These are phyloP conservation scores for Xiphophorus maculatus DNA, from an alignment of 2,113 vertebrate genomes.

Conservation along the genomic window DNA sequence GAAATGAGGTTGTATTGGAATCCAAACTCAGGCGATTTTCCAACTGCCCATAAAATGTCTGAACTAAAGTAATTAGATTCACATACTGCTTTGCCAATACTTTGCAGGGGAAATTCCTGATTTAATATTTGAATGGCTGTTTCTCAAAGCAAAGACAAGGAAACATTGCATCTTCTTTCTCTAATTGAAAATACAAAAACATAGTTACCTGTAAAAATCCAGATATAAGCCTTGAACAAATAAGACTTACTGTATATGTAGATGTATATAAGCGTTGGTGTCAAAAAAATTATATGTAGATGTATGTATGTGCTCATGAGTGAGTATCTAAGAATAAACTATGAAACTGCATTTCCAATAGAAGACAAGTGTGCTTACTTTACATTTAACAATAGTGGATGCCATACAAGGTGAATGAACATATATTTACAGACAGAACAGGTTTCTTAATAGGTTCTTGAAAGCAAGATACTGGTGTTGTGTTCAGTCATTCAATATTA, in stretches of 20 bases:
- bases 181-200: not conserved
- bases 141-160: conserved; percentile 49
- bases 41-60: conserved; percentile 11
- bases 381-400: conserved; percentile 44
- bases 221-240: conserved; percentile 51
- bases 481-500: conserved; percentile 72
- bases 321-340: conserved; percentile 46
- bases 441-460: conserved; percentile 57
- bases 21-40: conserved; percentile 17
- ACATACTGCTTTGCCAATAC: conserved; percentile 24
- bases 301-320: conserved; percentile 23
- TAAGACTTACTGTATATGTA: conserved; percentile 9
- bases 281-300: conserved; percentile 1
- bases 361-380: conserved; percentile 59
- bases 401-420: conserved; percentile 31
- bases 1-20: conserved; percentile 2
- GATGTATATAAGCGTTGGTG: conserved; percentile 4
- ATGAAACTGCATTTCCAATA: conserved; percentile 72
- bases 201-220: conserved; percentile 2
- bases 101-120: conserved; percentile 31
- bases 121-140: conserved; percentile 68
- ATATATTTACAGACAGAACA: conserved; percentile 55
- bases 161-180: conserved; percentile 5
- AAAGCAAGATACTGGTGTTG: conserved; percentile 51
- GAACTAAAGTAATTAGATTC: conserved; percentile 31